Base-by-base conservation (phyloP, 2,113 vertebrate species). In the Microcebus tavaratra region DNA sequence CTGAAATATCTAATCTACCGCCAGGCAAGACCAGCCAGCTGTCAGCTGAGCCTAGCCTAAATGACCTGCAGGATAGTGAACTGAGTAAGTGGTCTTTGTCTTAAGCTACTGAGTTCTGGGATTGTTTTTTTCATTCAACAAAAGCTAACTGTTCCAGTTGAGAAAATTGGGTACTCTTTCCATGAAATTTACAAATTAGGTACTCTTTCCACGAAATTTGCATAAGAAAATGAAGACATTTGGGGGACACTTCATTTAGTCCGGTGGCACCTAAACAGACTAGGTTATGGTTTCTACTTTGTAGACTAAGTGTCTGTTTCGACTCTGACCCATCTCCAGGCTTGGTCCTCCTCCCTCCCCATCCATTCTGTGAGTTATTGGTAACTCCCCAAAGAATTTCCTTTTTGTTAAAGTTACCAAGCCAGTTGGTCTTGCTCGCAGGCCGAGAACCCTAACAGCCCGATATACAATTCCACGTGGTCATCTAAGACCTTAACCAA, bases 391-490 rank as follows among this genome's bases (percentile, higher is more conserved):
- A 83, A 15, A 17, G 10, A 27, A 42, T 29, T 65, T 90, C 75
- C 34, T 79, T 57, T 92, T 57, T 42, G 18, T 18, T 84, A 48
- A 39, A 68, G n/a, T 67, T 79, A 53, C 15, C 1, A 7, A 78
- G 70, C 55, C 63, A n/a, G 8, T 36, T 17, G 34, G 42, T 67
- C 31, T 63, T n/a, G 27, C 50, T 34, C 21, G 20, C 5, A 36
- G 45, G 34, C 36, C 27, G 42, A 67, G 45, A 53, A 78, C n/a
- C 3, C 2, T n/a, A 53, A 59, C 23, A 25, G 2, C 20, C 53
- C 17, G 21, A 15, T 17, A 29, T 0, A 31, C 23, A 29, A 21
- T 34, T 31, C 34, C 39, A 39, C 6, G 5, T 0, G 3, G 34
- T 45, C 29, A 39, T 78, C 6, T 23, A 45, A 11, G n/a, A 84